Conservation (phyloP, 2,113 vertebrate genomes). For the Marcusenius ussheri region DNA sequence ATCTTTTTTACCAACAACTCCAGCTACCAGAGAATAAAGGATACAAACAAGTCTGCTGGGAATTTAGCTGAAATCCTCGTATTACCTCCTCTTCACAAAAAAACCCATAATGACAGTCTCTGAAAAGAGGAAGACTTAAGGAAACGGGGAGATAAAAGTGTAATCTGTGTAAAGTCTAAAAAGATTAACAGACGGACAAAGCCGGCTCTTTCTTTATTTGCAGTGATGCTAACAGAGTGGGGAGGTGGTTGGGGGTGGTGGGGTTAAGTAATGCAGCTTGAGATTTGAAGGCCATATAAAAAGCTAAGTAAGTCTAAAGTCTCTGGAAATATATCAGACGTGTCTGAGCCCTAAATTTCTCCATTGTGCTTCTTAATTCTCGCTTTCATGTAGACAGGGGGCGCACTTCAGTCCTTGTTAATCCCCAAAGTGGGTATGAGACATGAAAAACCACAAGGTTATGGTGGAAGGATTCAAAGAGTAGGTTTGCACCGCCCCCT, state of each 20-base stretch:
- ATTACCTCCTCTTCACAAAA: neutral
- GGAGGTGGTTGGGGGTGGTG: neutral
- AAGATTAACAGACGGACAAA: neutral
- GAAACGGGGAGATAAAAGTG: neutral
- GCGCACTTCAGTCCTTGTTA: slow-evolving; percentile 18
- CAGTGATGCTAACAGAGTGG: neutral
- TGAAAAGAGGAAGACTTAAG: neutral
- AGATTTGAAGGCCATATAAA: slow-evolving; percentile 55
- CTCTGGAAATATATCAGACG: slow-evolving; percentile 52
- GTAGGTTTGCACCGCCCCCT: neutral
- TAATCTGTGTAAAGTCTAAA: neutral
- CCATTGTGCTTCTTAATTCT: slow-evolving; percentile 50
- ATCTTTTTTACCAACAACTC: slow-evolving; percentile 34
- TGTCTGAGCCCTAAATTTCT: slow-evolving; percentile 50
- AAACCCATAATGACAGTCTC: neutral
- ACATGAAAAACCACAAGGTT: slow-evolving; percentile 33
- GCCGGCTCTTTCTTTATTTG: neutral
- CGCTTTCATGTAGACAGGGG: slow-evolving; percentile 42
- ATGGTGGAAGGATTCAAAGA: neutral
- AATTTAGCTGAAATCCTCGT: slow-evolving; percentile 8
- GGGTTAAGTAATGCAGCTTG: slow-evolving; percentile 24
- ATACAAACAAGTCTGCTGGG: slow-evolving; percentile 31
- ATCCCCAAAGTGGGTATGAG: slow-evolving; percentile 41
- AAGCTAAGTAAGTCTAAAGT: slow-evolving; percentile 61
- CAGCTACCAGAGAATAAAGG: slow-evolving; percentile 37